Evolutionary conservation across 2,888 invertebrate species (phyloP).

Genomic region (Boloria euphrosyne): DNA sequence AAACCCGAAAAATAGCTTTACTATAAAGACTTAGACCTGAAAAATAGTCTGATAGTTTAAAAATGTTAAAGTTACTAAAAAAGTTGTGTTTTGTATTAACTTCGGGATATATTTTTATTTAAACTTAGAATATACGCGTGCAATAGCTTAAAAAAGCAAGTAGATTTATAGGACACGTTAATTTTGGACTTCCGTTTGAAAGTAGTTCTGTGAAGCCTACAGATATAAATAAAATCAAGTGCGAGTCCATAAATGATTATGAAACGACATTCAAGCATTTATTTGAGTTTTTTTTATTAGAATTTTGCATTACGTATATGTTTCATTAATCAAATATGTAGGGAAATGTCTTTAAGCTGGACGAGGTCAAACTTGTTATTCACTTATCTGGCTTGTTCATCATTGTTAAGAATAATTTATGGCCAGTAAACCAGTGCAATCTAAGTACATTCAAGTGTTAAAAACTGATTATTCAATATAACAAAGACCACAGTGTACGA

Average conservation of each 20-base stretch:
- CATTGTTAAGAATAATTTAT: conserved; percentile 60
- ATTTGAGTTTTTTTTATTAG: too few relatives aligned
- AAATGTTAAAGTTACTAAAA: too few relatives aligned
- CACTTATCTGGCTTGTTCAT: conserved; percentile 54
- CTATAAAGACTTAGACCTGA: too few relatives aligned
- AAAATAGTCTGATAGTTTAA: too few relatives aligned
- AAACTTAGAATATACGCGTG: neutral
- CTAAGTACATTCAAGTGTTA: conserved; percentile 32
- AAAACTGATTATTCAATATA: conserved; percentile 18
- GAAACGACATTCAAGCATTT: too few relatives aligned
- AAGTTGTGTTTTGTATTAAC: neutral
- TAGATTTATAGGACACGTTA: conserved; percentile 1
- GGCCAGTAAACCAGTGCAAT: conserved; percentile 52
- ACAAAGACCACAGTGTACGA: neutral
- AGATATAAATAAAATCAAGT: too few relatives aligned
- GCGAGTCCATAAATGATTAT: too few relatives aligned
- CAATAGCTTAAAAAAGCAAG: conserved; percentile 1
- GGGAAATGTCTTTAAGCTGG: conserved; percentile 39
- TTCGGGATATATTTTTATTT: neutral
- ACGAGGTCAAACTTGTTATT: conserved; percentile 55
- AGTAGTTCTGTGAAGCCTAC: conserved; percentile 3
- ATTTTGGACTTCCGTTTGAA: conserved; percentile 6
- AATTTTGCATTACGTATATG: neutral
- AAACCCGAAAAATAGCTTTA: too few relatives aligned
- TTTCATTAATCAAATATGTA: conserved; percentile 25